phyloP scores from a whole-genome alignment of 2,888 invertebrate genomes.

The Mayetiola destructor region DNA sequence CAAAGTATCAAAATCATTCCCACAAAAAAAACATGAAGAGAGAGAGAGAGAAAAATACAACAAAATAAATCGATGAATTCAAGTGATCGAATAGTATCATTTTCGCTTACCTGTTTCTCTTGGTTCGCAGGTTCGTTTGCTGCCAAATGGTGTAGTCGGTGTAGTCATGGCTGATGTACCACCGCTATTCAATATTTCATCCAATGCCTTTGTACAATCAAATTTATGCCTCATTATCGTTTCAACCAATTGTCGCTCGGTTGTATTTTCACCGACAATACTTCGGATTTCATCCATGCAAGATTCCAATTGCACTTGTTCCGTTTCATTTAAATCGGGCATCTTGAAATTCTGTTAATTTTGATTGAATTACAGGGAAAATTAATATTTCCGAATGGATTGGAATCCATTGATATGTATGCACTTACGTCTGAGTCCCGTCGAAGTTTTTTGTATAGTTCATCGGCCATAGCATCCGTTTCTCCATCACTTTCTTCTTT shows the following conservation, averaged over 20 bases:
- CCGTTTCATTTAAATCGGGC: constrained; percentile 45
- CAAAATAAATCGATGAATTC: not conserved
- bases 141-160: constrained; percentile 20
- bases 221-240: constrained; percentile 58
- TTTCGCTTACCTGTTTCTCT: constrained; percentile 28
- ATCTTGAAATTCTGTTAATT: constrained; percentile 35
- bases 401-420: not conserved
- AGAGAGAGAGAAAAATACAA: not conserved
- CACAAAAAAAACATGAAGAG: constrained; percentile 6
- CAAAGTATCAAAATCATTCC: not conserved
- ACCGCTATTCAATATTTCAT: constrained; percentile 52
- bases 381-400: not conserved
- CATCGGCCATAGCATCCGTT: constrained; percentile 47
- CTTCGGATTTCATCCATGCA: constrained; percentile 71
- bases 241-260: constrained; percentile 57
- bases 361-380: not conserved
- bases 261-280: constrained; percentile 59
- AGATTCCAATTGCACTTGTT: constrained; percentile 60
- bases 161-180: constrained; percentile 20
- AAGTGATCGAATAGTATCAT: constrained; percentile 12
- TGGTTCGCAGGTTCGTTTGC: constrained; percentile 20
- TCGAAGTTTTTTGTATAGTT: constrained; percentile 28
- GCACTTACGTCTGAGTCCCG: constrained; percentile 35
- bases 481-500: constrained; percentile 55
- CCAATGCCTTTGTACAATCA: constrained; percentile 55